Conservation (phyloP, 2,797 vertebrate genomes). For the Scomberomorus guttatus region DNA sequence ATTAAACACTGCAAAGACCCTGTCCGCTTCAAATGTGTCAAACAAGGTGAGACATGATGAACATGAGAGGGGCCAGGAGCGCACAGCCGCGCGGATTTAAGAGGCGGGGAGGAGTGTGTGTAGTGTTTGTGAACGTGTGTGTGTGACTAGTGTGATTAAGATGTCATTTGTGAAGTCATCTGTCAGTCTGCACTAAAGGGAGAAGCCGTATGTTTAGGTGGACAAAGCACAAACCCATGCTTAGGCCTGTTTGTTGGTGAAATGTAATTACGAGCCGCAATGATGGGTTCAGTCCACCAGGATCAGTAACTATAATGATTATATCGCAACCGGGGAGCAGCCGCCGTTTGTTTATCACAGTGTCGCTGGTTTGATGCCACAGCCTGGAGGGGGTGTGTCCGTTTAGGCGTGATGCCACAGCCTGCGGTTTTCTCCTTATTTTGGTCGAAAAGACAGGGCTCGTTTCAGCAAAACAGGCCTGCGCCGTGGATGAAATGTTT, state of each 20-base stretch:
- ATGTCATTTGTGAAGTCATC: constrained; percentile 65
- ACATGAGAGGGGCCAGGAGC: constrained; percentile 32
- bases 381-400: constrained; percentile 81
- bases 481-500: constrained; percentile 32
- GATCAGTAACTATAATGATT: constrained; percentile 10
- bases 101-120: constrained; percentile 26
- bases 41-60: constrained; percentile 90
- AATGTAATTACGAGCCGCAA: constrained; percentile 25
- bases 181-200: constrained; percentile 52
- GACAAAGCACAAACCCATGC: constrained; percentile 13
- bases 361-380: constrained; percentile 70
- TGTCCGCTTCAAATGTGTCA: constrained; percentile 98
- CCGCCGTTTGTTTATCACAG: constrained; percentile 67
- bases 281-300: constrained; percentile 40
- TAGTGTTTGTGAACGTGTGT: constrained; percentile 16
- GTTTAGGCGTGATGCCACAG: constrained; percentile 62
- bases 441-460: constrained; percentile 29
- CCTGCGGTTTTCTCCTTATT: constrained; percentile 61
- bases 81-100: constrained; percentile 11
- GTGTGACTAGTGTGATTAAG: constrained; percentile 55
- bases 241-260: constrained; percentile 46
- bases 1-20: constrained; percentile 99
- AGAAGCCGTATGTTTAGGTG: constrained; percentile 19
- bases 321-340: constrained; percentile 23
- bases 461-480: constrained; percentile 51